Conservation (phyloP, 2,113 vertebrate genomes). For the Okapia johnstoni region DNA sequence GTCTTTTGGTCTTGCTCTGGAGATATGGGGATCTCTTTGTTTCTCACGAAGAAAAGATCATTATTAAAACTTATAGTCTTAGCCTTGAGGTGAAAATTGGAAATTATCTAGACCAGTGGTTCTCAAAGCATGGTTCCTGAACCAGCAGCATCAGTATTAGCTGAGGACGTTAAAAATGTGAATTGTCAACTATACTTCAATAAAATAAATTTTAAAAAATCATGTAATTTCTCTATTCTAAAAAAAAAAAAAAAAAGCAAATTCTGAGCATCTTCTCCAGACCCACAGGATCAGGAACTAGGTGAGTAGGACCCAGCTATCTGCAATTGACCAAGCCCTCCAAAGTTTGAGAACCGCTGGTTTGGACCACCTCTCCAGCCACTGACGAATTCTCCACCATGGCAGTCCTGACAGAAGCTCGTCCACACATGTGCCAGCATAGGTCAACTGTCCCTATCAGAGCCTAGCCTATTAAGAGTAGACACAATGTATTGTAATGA, state of each 20-base stretch:
- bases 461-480: background rate
- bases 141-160: background rate
- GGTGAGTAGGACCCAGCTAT: background rate
- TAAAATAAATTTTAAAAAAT: background rate
- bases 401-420: background rate
- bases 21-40: background rate
- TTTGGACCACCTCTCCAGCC: background rate
- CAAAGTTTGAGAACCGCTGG: background rate
- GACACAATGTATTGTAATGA: background rate
- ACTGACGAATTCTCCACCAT: background rate
- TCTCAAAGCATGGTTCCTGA: background rate
- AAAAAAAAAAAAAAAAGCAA: background rate
- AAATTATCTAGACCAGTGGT: background rate
- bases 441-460: too few relatives aligned
- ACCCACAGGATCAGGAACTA: background rate
- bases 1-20: background rate
- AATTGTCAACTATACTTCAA: background rate
- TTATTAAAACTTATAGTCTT: background rate
- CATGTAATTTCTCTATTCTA: background rate
- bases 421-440: background rate
- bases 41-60: background rate
- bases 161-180: background rate
- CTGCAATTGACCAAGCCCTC: background rate
- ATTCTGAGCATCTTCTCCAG: background rate
- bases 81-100: background rate